Conservation (phyloP, 2,888 invertebrate species). For the Sphecodes monilicornis region DNA sequence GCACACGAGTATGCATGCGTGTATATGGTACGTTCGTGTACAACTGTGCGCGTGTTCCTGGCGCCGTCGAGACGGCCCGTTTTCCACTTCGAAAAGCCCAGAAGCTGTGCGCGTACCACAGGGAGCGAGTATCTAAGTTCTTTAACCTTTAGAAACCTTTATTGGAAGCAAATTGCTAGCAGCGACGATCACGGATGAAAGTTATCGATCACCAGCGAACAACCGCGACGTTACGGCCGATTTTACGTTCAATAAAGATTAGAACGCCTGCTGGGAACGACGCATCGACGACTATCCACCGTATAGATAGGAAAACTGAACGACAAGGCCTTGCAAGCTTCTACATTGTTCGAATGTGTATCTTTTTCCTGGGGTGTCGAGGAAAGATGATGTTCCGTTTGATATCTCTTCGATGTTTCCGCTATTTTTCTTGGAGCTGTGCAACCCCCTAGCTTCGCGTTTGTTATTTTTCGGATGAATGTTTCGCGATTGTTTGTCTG, state of each 20-base stretch:
- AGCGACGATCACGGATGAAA: constrained; percentile 24
- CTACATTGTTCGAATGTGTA: background rate
- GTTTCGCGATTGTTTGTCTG: background rate
- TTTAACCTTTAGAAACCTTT: constrained; percentile 56
- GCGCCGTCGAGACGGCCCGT: constrained; percentile 67
- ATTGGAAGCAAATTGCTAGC: constrained; percentile 51
- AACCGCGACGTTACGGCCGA: constrained; percentile 8
- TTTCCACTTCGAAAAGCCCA: constrained; percentile 59
- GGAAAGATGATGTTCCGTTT: constrained; percentile 8
- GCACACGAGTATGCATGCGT: background rate
- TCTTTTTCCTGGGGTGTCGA: background rate
- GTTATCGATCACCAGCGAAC: constrained; percentile 44
- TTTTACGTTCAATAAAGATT: constrained; percentile 38
- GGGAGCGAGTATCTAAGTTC: constrained; percentile 35
- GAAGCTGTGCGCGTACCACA: constrained; percentile 34
- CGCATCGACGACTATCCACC: background rate
- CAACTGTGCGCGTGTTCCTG: constrained; percentile 12
- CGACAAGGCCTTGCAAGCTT: background rate
- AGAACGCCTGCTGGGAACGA: constrained; percentile 22
- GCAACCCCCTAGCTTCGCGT: background rate
- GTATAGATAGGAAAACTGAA: background rate
- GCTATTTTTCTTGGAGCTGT: background rate
- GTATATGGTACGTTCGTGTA: background rate
- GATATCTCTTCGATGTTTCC: background rate
- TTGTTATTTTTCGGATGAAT: background rate